Base-by-base conservation (phyloP, 2,113 vertebrate genomes). In the Ctenomys sociabilis region DNA sequence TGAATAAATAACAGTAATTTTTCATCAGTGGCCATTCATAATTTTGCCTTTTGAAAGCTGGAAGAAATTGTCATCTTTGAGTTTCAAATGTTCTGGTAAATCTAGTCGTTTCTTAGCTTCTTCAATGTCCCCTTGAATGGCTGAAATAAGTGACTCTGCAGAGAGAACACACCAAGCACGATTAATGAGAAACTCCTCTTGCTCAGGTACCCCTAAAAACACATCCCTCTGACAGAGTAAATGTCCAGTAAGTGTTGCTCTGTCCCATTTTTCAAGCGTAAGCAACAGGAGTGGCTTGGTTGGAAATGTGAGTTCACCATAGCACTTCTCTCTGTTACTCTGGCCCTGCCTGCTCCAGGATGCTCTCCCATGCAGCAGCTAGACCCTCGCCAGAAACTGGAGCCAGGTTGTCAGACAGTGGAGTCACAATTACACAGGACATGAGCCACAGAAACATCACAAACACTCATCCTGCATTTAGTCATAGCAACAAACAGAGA, bases 111-210 rank as follows among this genome's bases (percentile, higher is more conserved):
- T 97, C 96, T 99, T 99, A 63, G 99, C 99, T 97, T 99, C 99
- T 93, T 99, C 99, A n/a, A 99, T 99, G 97, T 99, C 99, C 61
- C 95, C 98, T 81, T 99, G 99, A 98, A 99, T 99, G 57, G 99
- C 99, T 0, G 98, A 97, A 98, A 99, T 99, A 30, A 99, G 99
- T 0, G 99, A 99, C 96, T 99, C 99, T 99, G 98, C 5, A 95
- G 93, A 96, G 88, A 35, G 9, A 72, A 75, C 19, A 96, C 0
- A 90, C 8, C 8, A 75, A 57, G 24, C 52, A 26, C 93, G 63
- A 45, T 77, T 61, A 1, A 10, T 30, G 8, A 94, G 32, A 70
- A 91, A 63, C 26, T 26, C 43, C 21, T 66, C 91, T 35, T 70
- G 35, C 57, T 88, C 43, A 37, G n/a, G 13, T 43, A 32, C 45